Percentiles rank a stretch among this genome's conserved stretches.
phyloP scores from a whole-genome alignment of 1,140 invertebrate genomes.

The Leptoteleia sp. region DNA sequence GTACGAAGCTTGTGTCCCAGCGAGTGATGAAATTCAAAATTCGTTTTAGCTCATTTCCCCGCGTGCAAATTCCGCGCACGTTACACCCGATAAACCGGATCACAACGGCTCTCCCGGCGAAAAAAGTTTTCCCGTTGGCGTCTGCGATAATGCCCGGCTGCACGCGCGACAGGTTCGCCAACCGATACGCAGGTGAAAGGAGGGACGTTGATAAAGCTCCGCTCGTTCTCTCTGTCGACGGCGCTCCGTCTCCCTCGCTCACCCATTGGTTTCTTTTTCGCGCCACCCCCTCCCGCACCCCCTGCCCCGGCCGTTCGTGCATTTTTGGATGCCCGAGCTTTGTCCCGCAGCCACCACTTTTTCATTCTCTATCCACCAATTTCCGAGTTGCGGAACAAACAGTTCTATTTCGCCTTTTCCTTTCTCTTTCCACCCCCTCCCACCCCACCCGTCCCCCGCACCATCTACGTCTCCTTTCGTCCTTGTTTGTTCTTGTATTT shows the following conservation, averaged over 20 bases:
- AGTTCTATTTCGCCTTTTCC: slow-evolving; percentile 52
- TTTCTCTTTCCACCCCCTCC: background rate
- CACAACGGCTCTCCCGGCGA: slow-evolving; percentile 72
- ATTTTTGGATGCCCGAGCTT: slow-evolving; percentile 51
- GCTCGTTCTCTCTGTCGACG: slow-evolving; percentile 1
- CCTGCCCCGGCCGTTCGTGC: slow-evolving; percentile 24
- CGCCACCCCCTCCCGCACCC: background rate
- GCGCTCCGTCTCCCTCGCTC: background rate
- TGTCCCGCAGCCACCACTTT: slow-evolving; percentile 51
- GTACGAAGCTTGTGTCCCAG: slow-evolving; percentile 60
- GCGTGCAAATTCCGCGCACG: slow-evolving; percentile 74
- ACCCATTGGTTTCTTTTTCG: background rate
- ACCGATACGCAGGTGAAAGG: slow-evolving; percentile 58
- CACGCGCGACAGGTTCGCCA: slow-evolving; percentile 56
- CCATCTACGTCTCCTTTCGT: background rate
- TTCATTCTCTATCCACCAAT: slow-evolving; percentile 60
- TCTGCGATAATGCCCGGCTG: slow-evolving; percentile 59
- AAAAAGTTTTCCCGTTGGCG: slow-evolving; percentile 68
- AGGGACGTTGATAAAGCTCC: slow-evolving; percentile 30
- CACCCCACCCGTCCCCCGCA: too few relatives aligned
- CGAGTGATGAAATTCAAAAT: slow-evolving; percentile 67
- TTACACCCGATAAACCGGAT: slow-evolving; percentile 75
- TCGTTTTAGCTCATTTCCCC: slow-evolving; percentile 70
- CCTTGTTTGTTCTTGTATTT: too few relatives aligned
- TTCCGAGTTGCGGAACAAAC: slow-evolving; percentile 59